A percentile compares a stretch with the other conserved stretches of the same genome.
Conservation (phyloP, 2,113 vertebrate species). For the Oceanodroma tethys region DNA sequence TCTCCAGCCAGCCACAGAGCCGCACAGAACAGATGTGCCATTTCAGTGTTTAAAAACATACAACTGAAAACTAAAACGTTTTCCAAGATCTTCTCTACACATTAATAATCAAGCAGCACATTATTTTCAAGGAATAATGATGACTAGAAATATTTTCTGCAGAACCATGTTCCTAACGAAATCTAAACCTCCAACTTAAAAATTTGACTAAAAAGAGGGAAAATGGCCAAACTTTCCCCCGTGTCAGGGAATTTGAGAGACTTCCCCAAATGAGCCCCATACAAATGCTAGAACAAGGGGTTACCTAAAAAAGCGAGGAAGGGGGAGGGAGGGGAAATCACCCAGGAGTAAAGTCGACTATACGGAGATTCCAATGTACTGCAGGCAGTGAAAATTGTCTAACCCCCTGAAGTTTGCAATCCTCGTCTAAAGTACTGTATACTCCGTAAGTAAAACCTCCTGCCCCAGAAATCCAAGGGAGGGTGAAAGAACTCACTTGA, state of each 20-base stretch:
- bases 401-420: conserved; percentile 55
- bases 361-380: conserved; percentile 16
- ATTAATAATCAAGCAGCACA: not conserved
- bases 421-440: conserved; percentile 43
- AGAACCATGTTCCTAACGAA: not conserved
- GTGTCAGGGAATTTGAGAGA: not conserved
- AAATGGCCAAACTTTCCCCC: not conserved
- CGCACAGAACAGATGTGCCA: not conserved
- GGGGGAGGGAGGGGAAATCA: not conserved
- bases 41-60: not conserved
- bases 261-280: not conserved
- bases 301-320: not conserved
- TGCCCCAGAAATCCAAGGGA: conserved; percentile 68
- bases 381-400: conserved; percentile 9
- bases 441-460: conserved; percentile 61
- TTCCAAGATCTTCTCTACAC: not conserved
- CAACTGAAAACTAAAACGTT: not conserved
- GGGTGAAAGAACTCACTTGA: conserved; percentile 66
- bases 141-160: not conserved
- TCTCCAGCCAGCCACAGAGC: not conserved
- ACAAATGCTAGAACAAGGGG: not conserved
- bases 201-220: not conserved
- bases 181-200: not conserved
- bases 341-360: conserved; percentile 7
- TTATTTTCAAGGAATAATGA: not conserved